These are phyloP conservation scores for Phoeniculus purpureus DNA, from an alignment of 2,797 vertebrate genomes.

Conservation along the genomic window DNA sequence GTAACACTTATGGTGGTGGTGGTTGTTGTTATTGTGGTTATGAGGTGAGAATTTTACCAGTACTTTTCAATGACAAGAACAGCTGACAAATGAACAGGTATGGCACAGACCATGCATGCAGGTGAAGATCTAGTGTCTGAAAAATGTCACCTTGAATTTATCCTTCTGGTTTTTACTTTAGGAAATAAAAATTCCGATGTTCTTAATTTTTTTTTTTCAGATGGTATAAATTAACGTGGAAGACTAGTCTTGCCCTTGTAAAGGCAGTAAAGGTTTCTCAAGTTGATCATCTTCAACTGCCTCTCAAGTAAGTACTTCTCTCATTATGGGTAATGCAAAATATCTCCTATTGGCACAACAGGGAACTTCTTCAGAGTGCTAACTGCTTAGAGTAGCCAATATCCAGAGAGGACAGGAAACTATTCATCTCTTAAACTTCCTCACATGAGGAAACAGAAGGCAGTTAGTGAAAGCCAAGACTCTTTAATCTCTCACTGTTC, in stretches of 20 bases:
- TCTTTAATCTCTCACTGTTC: neutral
- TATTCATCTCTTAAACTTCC: neutral
- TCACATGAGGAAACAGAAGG: neutral
- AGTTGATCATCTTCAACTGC: neutral
- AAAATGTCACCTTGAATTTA: neutral
- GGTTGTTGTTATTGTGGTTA: neutral
- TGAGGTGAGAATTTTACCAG: neutral
- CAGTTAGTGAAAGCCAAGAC: neutral
- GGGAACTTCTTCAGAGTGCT: neutral
- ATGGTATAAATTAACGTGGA: neutral
- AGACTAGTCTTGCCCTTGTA: neutral
- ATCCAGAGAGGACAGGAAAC: neutral
- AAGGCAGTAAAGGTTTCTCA: neutral
- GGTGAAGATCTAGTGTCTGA: neutral
- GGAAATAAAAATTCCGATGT: neutral
- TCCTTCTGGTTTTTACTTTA: neutral
- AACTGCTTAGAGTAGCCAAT: neutral
- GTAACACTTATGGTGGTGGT: neutral
- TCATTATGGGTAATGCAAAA: neutral
- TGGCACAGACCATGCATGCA: neutral
- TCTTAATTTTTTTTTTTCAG: slow-evolving; percentile 1
- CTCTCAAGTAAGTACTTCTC: neutral
- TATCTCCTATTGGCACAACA: neutral
- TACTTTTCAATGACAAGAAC: neutral
- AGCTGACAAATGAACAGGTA: neutral